Percentiles rank a stretch among this genome's conserved stretches.
phyloP scores from a whole-genome alignment of 1,140 invertebrate genomes.

The Halesus radiatus region DNA sequence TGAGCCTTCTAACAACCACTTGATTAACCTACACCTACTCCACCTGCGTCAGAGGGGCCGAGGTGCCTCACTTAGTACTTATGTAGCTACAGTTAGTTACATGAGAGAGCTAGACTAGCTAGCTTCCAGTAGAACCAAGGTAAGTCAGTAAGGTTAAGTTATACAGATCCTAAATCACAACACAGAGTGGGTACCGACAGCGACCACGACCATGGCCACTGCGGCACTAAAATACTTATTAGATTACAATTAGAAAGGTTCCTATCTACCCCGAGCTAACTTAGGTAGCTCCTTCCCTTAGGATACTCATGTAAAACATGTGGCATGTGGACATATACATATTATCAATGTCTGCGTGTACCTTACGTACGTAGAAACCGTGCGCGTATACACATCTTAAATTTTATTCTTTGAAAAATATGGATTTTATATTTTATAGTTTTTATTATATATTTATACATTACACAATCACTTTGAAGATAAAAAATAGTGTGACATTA shows the following conservation, averaged over 20 bases:
- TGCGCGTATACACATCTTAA: conserved; percentile 34
- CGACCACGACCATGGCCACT: conserved; percentile 5
- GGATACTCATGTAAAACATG: not conserved
- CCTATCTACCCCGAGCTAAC: conserved; percentile 43
- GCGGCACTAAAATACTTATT: conserved; percentile 11
- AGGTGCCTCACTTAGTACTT: not conserved
- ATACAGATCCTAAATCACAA: conserved; percentile 56
- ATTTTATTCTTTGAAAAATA: conserved; percentile 45
- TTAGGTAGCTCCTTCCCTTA: not conserved
- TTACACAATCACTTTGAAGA: conserved; percentile 31
- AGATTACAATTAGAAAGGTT: conserved; percentile 47
- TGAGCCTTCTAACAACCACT: not conserved
- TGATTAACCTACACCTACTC: conserved; percentile 7
- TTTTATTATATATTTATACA: conserved; percentile 37
- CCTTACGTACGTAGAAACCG: conserved; percentile 3
- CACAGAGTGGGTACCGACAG: conserved; percentile 56
- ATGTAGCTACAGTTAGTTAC: not conserved
- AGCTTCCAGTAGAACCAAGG: conserved; percentile 33
- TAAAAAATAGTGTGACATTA: conserved; percentile 38
- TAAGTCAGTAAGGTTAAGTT: conserved; percentile 47
- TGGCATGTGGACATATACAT: conserved; percentile 15
- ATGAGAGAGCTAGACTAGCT: not conserved
- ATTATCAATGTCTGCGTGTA: conserved; percentile 18
- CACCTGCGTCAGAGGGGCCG: not conserved
- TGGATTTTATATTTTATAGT: conserved; percentile 29